Base-by-base conservation (phyloP, 2,113 vertebrate genomes). In the Brienomyrus brachyistius region DNA sequence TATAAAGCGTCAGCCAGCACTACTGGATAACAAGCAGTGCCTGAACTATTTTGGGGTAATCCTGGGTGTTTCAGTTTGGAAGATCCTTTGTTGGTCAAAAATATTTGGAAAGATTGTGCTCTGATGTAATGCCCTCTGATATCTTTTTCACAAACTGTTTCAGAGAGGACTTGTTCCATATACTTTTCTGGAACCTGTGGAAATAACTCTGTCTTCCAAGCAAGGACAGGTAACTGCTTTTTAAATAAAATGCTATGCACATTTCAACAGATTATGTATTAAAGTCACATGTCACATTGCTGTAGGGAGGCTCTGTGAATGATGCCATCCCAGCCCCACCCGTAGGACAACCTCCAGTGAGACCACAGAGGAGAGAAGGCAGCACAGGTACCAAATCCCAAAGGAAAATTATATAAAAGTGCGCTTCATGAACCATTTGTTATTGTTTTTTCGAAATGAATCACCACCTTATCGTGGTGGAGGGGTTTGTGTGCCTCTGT, bases 121-220 rank as follows among this genome's bases (percentile, higher is more conserved):
- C 50, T 87, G n/a, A 87, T 10, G 77, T 4, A 89, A 48, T 66
- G 90, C 59, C 0, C 7, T 77, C 59, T 66, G 59, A 1, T 27
- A 27, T 66, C 23, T 66, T 11, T 11, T 27, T 10, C n/a, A 11
- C n/a, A 27, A 77, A 17, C 17, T 43, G 8, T 91, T 91, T 0
- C 91, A 99, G 98, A 97, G 95, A 93, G 98, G 98, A 31, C 97
- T 99, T 0, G 97, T 99, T 86, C 98, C 98, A 52, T 98, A 97
- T 91, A 99, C 99, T 93, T 99, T 95, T 91, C 96, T 99, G 0
- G 97, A 98, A 86, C 96, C 95, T 0, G 80, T 98, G 87, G 97
- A 98, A 91, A 96, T 98, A 85, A 96, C 95, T 40, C 93, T 97
- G 91, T 95, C 94, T 43, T 92, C 95, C 19, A 95, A 96, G 93